Evolutionary conservation across 2,113 vertebrate species (phyloP).

Genomic region (Xenopus laevis): DNA sequence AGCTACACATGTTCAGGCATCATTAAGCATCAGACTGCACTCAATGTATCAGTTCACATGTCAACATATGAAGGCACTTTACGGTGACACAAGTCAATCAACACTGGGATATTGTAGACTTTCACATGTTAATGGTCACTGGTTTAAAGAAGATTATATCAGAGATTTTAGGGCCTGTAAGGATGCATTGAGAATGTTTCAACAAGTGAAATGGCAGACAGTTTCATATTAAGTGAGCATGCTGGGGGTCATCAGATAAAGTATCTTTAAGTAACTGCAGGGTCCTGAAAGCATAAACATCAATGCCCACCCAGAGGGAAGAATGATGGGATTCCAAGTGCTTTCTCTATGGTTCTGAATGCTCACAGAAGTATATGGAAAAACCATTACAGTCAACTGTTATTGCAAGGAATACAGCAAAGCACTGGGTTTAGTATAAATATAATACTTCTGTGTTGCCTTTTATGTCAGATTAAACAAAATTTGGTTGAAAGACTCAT

Average conservation of each 20-base stretch:
- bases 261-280: conserved; percentile 27
- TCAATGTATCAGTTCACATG: conserved; percentile 1
- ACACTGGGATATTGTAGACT: background rate
- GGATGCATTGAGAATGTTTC: conserved; percentile 29
- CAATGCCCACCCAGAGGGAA: conserved; percentile 29
- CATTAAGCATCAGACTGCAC: background rate
- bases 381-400: background rate
- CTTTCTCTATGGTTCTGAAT: conserved; percentile 7
- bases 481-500: no score
- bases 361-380: background rate
- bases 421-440: background rate
- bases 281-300: conserved; percentile 15
- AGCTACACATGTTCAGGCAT: conserved; percentile 8
- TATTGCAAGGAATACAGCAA: background rate
- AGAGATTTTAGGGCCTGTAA: conserved; percentile 34
- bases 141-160: conserved; percentile 29
- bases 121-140: conserved; percentile 16
- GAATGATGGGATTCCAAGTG: conserved; percentile 33
- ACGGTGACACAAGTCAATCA: conserved; percentile 27
- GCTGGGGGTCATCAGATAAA: conserved; percentile 23
- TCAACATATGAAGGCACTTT: conserved; percentile 1
- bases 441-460: background rate
- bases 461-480: background rate
- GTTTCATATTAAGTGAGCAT: conserved; percentile 30
- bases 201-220: conserved; percentile 24